Evolutionary conservation across 2,888 invertebrate species (phyloP).

Genomic region (Tetropium fuscum): DNA sequence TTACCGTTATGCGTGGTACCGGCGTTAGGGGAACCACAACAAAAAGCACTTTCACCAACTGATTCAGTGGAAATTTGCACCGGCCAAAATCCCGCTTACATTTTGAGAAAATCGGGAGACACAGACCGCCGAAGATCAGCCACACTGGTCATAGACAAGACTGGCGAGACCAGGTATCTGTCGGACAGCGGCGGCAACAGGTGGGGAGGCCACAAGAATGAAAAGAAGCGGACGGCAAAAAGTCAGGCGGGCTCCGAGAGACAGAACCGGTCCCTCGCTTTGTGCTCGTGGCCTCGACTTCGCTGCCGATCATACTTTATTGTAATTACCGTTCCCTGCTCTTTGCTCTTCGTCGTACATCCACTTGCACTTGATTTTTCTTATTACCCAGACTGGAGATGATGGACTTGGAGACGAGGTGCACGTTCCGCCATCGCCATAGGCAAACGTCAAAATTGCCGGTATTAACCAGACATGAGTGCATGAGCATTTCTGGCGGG

Average conservation of each 20-base stretch:
- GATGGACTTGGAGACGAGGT: not conserved
- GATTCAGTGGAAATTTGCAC: constrained; percentile 2
- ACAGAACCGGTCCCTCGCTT: constrained; percentile 20
- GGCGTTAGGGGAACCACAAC: not conserved
- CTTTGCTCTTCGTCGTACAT: constrained; percentile 43
- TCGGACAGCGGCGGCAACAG: constrained; percentile 30
- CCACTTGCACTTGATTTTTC: constrained; percentile 46
- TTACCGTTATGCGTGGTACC: constrained; percentile 6
- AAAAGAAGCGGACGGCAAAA: constrained; percentile 22
- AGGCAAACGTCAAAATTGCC: too few species aligned
- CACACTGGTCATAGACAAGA: constrained; percentile 38
- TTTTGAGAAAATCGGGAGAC: constrained; percentile 10
- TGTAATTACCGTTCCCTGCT: constrained; percentile 48
- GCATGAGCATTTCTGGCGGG: too few species aligned
- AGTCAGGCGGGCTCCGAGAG: constrained; percentile 14
- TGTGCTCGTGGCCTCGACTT: constrained; percentile 43
- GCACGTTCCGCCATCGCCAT: too few species aligned
- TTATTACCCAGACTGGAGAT: constrained; percentile 27
- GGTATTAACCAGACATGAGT: too few species aligned
- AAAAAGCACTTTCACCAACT: constrained; percentile 5
- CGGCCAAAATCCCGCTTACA: not conserved
- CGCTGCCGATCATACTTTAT: constrained; percentile 47
- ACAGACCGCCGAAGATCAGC: constrained; percentile 18
- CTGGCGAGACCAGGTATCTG: constrained; percentile 38
- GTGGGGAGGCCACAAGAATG: constrained; percentile 21